phyloP scores from a whole-genome alignment of 2,113 vertebrate genomes.

The Mystacornis crossleyi region DNA sequence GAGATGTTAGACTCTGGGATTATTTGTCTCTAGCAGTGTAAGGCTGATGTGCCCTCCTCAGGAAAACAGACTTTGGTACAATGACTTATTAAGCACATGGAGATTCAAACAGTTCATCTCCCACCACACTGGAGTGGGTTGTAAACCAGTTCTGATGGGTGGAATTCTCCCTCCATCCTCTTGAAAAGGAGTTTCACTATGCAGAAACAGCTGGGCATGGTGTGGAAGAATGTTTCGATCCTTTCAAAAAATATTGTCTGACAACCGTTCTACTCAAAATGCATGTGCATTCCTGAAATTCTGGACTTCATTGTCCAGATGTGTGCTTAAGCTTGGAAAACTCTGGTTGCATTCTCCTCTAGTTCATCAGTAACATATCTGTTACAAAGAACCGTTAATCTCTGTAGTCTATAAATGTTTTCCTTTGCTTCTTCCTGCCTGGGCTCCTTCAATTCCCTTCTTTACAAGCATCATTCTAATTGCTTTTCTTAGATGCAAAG shows the following conservation, averaged over 20 bases:
- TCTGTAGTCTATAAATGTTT: neutral
- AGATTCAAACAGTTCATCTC: neutral
- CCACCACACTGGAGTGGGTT: neutral
- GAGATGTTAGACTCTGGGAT: neutral
- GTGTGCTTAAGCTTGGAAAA: neutral
- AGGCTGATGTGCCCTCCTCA: neutral
- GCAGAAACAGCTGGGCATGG: accelerated
- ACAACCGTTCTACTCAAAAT: neutral
- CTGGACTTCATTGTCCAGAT: neutral
- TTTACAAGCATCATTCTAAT: neutral
- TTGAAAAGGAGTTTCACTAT: neutral
- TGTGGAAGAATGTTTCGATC: neutral
- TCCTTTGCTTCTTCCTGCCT: neutral
- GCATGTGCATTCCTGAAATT: neutral
- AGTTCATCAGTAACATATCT: neutral
- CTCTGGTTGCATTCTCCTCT: neutral
- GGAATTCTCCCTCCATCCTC: neutral
- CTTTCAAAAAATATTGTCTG: neutral
- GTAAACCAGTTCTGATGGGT: neutral
- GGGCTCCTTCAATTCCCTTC: neutral
- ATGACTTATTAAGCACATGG: neutral
- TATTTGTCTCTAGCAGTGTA: neutral
- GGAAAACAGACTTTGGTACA: neutral
- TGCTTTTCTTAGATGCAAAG: neutral
- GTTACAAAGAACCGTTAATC: neutral